phyloP scores from a whole-genome alignment of 2,113 vertebrate species.

The Siniperca knerii region DNA sequence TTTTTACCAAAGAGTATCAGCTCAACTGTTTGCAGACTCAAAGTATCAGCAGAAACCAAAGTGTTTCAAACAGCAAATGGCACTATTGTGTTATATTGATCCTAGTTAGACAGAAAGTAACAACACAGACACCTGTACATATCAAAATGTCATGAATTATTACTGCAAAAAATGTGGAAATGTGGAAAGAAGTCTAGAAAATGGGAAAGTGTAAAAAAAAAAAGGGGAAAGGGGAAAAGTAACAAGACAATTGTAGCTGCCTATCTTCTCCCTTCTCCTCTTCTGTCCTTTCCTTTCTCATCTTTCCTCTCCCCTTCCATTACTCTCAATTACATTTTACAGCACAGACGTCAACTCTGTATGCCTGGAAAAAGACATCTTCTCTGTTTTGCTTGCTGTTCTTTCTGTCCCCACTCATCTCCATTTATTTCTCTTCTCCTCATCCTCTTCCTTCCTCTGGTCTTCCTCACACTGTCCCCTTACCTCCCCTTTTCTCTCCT shows the following conservation, averaged over 20 bases:
- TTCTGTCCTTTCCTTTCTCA: neutral
- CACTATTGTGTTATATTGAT: neutral
- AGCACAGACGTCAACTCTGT: constrained; percentile 26
- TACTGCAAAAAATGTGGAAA: neutral
- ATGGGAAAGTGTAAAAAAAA: too few relatives aligned
- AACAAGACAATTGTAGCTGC: neutral
- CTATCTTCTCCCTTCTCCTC: neutral
- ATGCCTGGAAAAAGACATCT: constrained; percentile 3
- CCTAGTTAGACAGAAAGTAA: neutral
- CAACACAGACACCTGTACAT: neutral
- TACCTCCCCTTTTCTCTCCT: neutral
- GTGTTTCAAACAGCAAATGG: neutral
- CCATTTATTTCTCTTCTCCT: neutral
- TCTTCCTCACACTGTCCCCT: neutral
- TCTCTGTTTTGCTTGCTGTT: neutral
- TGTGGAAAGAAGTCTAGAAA: neutral
- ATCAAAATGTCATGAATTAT: too few relatives aligned
- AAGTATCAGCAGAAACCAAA: neutral
- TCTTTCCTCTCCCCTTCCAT: neutral
- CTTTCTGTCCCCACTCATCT: neutral
- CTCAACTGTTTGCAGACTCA: neutral
- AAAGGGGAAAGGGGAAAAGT: neutral
- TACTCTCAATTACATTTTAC: constrained; percentile 14
- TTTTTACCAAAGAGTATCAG: neutral
- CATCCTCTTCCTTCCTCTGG: neutral